phyloP scores from a whole-genome alignment of 2,888 invertebrate genomes.

The Drosophila quasianomalipes region DNA sequence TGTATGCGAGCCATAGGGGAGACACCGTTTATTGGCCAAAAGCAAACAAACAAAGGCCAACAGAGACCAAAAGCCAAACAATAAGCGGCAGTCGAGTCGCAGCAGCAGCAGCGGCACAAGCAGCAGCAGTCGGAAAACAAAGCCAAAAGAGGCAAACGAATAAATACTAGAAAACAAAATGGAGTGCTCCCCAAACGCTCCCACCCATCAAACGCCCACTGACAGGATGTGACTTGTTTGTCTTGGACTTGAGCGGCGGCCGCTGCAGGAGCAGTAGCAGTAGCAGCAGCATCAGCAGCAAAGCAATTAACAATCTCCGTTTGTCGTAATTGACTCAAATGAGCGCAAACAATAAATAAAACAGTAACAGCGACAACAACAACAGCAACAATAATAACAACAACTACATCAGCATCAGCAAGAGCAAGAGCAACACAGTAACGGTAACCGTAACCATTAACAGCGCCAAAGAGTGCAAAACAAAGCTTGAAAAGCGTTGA shows the following conservation, averaged over 20 bases:
- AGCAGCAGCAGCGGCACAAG: conserved; percentile 17
- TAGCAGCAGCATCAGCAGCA: conserved; percentile 42
- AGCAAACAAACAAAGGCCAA: conserved; percentile 72
- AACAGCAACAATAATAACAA: not conserved
- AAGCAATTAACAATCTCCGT: conserved; percentile 83
- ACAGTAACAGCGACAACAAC: conserved; percentile 61
- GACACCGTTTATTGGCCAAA: conserved; percentile 74
- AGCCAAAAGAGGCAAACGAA: conserved; percentile 52
- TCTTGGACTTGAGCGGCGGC: conserved; percentile 64
- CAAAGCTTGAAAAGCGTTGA: conserved; percentile 52
- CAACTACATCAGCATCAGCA: not conserved
- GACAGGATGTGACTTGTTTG: conserved; percentile 69
- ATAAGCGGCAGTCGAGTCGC: conserved; percentile 46
- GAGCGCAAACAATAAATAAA: conserved; percentile 80
- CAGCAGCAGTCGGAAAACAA: conserved; percentile 37
- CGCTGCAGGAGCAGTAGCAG: conserved; percentile 22
- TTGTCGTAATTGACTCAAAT: conserved; percentile 83
- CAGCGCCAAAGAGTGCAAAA: conserved; percentile 49
- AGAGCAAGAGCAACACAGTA: conserved; percentile 15
- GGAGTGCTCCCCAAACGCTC: conserved; percentile 27
- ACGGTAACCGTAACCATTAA: conserved; percentile 24
- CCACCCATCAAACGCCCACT: conserved; percentile 2
- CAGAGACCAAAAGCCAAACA: conserved; percentile 68
- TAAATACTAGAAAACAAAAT: conserved; percentile 67
- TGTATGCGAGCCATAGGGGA: conserved; percentile 8